These are phyloP conservation scores for Elymnias hypermnestra DNA, from an alignment of 1,140 invertebrate species.

Conservation along the genomic window DNA sequence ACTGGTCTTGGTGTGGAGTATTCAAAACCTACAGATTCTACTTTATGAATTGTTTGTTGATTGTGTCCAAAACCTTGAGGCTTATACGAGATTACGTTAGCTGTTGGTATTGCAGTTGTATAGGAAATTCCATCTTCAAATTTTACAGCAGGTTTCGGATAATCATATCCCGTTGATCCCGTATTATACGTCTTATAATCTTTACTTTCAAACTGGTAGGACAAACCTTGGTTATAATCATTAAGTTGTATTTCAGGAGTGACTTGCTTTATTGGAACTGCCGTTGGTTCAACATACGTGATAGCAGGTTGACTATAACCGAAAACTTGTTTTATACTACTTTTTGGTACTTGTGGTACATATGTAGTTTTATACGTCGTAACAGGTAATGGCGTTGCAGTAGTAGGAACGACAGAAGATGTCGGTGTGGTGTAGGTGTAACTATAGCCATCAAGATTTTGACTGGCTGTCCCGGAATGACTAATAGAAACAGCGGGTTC, in stretches of 20 bases:
- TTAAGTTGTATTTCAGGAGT: constrained; percentile 38
- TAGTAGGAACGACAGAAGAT: constrained; percentile 54
- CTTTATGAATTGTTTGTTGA: constrained; percentile 49
- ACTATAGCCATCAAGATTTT: constrained; percentile 47
- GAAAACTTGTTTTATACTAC: constrained; percentile 63
- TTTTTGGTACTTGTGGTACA: constrained; percentile 54
- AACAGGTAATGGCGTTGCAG: constrained; percentile 53
- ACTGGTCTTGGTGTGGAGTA: constrained; percentile 49
- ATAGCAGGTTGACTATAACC: constrained; percentile 56
- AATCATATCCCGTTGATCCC: constrained; percentile 56
- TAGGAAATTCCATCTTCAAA: constrained; percentile 60
- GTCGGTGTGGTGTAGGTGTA: constrained; percentile 55
- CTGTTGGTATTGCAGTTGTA: constrained; percentile 38
- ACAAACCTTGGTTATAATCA: constrained; percentile 39
- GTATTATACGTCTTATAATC: constrained; percentile 24
- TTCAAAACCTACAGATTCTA: constrained; percentile 36
- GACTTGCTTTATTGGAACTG: constrained; percentile 37
- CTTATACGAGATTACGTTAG: constrained; percentile 45
- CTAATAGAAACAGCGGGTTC: constrained; percentile 53
- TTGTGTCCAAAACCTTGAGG: constrained; percentile 47
- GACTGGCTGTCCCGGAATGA: constrained; percentile 42
- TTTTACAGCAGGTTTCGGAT: constrained; percentile 59
- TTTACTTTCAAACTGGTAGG: constrained; percentile 37
- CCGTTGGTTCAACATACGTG: constrained; percentile 58
- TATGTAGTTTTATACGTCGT: constrained; percentile 60